Conservation (phyloP, 2,113 vertebrate species). For the Dunckerocampus dactyliophorus region DNA sequence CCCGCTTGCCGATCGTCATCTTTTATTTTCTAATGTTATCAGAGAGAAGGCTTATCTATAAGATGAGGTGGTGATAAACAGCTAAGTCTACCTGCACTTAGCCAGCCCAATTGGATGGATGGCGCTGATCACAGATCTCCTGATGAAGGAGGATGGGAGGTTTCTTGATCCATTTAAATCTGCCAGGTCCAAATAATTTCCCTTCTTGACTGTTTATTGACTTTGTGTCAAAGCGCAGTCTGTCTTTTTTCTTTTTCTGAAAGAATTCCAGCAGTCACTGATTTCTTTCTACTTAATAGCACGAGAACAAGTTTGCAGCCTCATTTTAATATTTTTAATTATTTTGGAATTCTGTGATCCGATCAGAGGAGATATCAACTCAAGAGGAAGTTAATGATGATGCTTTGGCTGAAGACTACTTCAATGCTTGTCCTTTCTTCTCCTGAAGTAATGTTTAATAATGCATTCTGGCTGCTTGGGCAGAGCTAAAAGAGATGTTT, state of each 20-base stretch:
- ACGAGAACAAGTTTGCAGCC: neutral
- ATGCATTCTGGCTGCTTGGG: conserved; percentile 18
- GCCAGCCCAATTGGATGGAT: conserved; percentile 52
- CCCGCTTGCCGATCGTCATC: conserved; percentile 18
- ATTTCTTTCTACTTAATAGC: neutral
- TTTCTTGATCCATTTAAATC: conserved; percentile 41
- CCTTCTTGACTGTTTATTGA: no score
- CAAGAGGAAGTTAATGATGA: neutral
- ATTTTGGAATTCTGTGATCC: conserved; percentile 17
- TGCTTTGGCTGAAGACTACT: neutral
- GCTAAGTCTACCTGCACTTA: conserved; percentile 33
- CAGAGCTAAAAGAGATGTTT: neutral
- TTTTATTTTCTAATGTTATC: neutral
- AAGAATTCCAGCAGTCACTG: neutral
- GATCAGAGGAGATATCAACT: conserved; percentile 12
- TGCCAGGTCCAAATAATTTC: conserved; percentile 6
- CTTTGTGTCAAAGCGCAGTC: neutral
- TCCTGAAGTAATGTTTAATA: conserved; percentile 6
- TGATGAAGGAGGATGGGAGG: conserved; percentile 26
- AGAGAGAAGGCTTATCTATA: conserved; percentile 33
- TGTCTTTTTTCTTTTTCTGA: no score
- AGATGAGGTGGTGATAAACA: conserved; percentile 40
- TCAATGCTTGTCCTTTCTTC: neutral
- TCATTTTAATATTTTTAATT: conserved; percentile 5
- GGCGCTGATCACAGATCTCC: conserved; percentile 43